Evolutionary conservation across 1,140 invertebrate species (phyloP).

Genomic region (Sminthurides bifidus): DNA sequence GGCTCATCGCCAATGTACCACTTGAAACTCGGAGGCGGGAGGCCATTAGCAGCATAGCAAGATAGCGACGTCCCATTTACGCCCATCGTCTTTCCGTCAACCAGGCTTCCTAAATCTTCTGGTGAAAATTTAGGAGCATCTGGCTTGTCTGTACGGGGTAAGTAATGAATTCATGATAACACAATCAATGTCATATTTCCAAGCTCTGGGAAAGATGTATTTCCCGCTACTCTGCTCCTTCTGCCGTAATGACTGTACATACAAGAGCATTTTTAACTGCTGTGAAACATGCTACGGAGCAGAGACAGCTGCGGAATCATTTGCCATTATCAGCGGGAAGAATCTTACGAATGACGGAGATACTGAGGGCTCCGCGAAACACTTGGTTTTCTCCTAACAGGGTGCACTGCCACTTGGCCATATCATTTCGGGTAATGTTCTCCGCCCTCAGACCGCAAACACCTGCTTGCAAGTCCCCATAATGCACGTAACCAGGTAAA

Average conservation of each 20-base stretch:
- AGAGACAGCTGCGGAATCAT: not conserved
- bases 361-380: constrained; percentile 16
- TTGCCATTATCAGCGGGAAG: too few relatives aligned
- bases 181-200: too few relatives aligned
- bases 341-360: constrained; percentile 28
- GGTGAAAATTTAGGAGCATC: constrained; percentile 13
- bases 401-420: constrained; percentile 27
- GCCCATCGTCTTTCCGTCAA: not conserved
- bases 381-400: constrained; percentile 6
- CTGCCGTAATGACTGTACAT: too few relatives aligned
- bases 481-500: constrained; percentile 16
- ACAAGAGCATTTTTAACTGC: too few relatives aligned
- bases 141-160: constrained; percentile 18
- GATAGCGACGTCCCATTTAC: constrained; percentile 6
- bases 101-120: constrained; percentile 1
- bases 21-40: constrained; percentile 25
- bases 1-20: constrained; percentile 24
- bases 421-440: constrained; percentile 20
- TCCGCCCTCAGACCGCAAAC: constrained; percentile 18
- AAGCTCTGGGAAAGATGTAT: too few relatives aligned
- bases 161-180: constrained; percentile 1
- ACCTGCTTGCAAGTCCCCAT: constrained; percentile 20
- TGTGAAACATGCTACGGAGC: not conserved
- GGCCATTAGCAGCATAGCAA: constrained; percentile 20
- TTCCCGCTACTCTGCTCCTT: too few relatives aligned